phyloP scores from a whole-genome alignment of 2,888 invertebrate species.

The Deroplatys truncata region DNA sequence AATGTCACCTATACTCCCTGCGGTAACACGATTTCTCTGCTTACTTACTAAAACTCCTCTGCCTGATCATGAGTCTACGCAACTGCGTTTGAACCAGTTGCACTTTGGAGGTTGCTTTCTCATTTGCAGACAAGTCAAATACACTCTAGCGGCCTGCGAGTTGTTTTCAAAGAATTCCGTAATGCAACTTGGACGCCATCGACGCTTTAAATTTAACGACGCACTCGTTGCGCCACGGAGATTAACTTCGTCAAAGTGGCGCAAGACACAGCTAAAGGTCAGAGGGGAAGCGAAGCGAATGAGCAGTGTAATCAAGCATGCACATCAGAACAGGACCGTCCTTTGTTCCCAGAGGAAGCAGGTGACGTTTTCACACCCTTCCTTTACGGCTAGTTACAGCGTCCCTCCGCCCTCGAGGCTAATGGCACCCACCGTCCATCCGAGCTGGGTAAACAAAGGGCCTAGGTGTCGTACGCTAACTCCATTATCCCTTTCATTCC shows the following conservation, averaged over 20 bases:
- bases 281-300: not conserved
- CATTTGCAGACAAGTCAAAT: not conserved
- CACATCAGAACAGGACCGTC: not conserved
- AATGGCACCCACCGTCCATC: not conserved
- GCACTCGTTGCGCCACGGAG: not conserved
- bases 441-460: not conserved
- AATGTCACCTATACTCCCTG: too few relatives aligned
- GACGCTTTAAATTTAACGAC: not conserved
- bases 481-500: not conserved
- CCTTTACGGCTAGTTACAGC: not conserved
- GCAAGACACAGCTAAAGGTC: not conserved
- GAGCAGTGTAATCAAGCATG: not conserved
- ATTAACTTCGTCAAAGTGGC: not conserved
- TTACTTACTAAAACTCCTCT: too few relatives aligned
- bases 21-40: too few relatives aligned
- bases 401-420: not conserved
- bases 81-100: too few relatives aligned
- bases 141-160: not conserved
- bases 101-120: too few relatives aligned
- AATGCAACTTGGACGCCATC: not conserved
- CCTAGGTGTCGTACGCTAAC: not conserved
- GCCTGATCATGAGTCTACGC: too few relatives aligned
- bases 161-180: not conserved
- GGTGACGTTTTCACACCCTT: not conserved
- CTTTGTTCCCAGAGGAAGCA: not conserved